Base-by-base conservation (phyloP, 2,888 invertebrate genomes). In the Hydroisotoma schaefferi region DNA sequence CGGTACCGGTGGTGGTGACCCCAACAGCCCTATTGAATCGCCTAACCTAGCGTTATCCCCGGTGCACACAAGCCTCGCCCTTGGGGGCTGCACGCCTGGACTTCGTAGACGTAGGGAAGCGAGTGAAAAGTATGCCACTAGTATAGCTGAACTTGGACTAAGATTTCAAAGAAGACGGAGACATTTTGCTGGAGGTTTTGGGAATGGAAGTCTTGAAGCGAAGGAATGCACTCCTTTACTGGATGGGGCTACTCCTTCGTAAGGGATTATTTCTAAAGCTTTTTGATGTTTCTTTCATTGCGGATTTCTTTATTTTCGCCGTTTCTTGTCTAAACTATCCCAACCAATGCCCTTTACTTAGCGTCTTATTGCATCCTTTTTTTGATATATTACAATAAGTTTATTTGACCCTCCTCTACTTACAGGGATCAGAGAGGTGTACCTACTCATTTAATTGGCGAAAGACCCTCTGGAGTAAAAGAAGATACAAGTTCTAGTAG, bases 121-220 rank as follows among this genome's bases (percentile, higher is more conserved):
- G 15, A 80, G 81, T 59, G 90, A 90, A 67, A 92, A 92, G 78
- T 91, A 91, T 78, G 87, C 90, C 26, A 85, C 86, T 27, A 91
- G 91, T 79, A 87, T 88, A 64, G 85, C 87, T 63, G 89, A 91
- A 76, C 79, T 90, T 73, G 88, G 88, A 78, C 81, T 90, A 73
- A 82, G 88, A 63, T 90, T 90, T 80, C 85, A 86, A 74, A 80
- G 90, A 69, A 87, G 86, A n/a, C 74, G 83, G 61, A 73, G 68
- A 69, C 75, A 72, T 49, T 67, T 68, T 48, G 72, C 72, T 46
- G 72, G 70, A 18, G 64, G 57, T 63, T 63, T 67, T 25, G 25
- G 22, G 53, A 27, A 43, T 60, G 10, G 57, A 56, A 58, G 29
- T 3, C 20, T 22, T 22, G 33, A 46, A 23, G 25, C 12, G 20